Evolutionary conservation across 2,888 invertebrate genomes (phyloP).

Genomic region (Agrochola litura): DNA sequence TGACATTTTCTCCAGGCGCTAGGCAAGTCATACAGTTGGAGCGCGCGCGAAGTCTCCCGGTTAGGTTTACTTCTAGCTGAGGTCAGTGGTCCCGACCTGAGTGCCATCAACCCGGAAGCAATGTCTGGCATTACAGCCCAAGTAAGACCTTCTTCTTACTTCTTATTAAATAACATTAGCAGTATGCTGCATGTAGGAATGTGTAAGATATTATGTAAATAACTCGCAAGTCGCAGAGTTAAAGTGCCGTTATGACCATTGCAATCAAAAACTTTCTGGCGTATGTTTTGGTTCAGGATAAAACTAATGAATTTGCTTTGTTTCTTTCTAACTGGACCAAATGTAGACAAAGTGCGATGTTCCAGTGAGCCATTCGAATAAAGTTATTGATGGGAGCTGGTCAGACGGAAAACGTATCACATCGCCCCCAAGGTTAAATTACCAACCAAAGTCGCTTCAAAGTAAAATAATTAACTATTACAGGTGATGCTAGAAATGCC

Average conservation of each 20-base stretch:
- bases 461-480: background rate
- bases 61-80: conserved; percentile 83
- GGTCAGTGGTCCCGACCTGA: conserved; percentile 79
- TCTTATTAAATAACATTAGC: background rate
- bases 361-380: background rate
- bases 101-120: conserved; percentile 81
- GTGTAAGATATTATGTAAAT: too few relatives aligned
- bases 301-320: background rate
- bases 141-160: conserved; percentile 65
- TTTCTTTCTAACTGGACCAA: too few relatives aligned
- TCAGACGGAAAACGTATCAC: background rate
- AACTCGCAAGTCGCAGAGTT: background rate
- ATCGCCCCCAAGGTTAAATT: too few relatives aligned
- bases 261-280: background rate
- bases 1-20: conserved; percentile 76
- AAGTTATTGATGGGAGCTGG: background rate
- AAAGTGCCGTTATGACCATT: background rate
- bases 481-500: conserved; percentile 84
- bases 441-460: background rate
- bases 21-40: conserved; percentile 86
- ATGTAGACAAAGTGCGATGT: too few relatives aligned
- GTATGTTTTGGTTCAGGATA: background rate
- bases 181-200: background rate
- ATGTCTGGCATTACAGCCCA: conserved; percentile 83
- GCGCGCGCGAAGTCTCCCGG: conserved; percentile 82